These are phyloP conservation scores for Stichopus horrens DNA, from an alignment of 53 echinoderm and acorn worm species.

Conservation along the genomic window DNA sequence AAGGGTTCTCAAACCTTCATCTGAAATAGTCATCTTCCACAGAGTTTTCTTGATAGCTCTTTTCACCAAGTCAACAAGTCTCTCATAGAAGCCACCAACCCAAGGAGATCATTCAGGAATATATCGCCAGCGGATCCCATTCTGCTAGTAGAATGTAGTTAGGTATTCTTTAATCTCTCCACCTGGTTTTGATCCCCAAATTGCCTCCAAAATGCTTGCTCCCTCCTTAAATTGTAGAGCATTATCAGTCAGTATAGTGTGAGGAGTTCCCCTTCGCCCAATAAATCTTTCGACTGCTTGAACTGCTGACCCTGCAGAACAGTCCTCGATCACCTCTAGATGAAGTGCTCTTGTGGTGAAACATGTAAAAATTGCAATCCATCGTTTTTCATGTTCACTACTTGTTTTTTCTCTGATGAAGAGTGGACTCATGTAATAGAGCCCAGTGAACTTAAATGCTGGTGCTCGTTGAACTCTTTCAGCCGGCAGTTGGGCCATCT, in stretches of 20 bases:
- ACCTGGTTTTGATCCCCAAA: constrained; percentile 14
- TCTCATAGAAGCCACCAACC: constrained; percentile 15
- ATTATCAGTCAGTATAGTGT: neutral
- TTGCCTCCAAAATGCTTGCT: constrained; percentile 15
- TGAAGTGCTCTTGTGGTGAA: too few species aligned
- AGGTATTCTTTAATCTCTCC: constrained; percentile 3
- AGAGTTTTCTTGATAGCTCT: neutral
- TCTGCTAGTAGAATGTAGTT: neutral
- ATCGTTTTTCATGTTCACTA: too few species aligned
- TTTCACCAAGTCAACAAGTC: neutral
- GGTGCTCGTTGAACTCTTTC: neutral
- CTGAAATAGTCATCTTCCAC: neutral
- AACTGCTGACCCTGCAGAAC: too few species aligned
- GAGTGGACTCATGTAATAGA: neutral
- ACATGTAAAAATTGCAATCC: too few species aligned
- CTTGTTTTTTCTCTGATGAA: neutral
- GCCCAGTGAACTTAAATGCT: constrained; percentile 3
- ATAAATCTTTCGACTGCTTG: neutral
- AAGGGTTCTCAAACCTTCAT: constrained; percentile 10
- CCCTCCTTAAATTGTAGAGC: constrained; percentile 15
- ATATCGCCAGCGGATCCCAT: neutral
- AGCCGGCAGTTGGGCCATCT: too few species aligned
- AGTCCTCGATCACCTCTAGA: too few species aligned
- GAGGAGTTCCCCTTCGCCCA: neutral
- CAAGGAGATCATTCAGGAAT: neutral